A percentile compares a stretch with the other conserved stretches of the same genome.
These are phyloP conservation scores for Lagenorhynchus albirostris DNA, from an alignment of 2,113 vertebrate species.

Conservation along the genomic window DNA sequence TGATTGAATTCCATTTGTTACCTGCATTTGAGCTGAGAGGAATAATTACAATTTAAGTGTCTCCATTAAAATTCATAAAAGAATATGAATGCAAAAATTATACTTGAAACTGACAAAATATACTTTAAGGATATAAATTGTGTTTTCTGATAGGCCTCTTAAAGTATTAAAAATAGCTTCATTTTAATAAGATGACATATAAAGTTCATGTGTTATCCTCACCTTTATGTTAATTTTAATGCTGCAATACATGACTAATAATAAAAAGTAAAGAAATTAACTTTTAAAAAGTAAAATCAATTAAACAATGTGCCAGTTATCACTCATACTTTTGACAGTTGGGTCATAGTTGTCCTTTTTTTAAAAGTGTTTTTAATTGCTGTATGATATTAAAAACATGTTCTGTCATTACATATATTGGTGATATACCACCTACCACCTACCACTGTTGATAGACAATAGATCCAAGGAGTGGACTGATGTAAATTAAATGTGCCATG, in stretches of 20 bases:
- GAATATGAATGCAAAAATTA: conserved; percentile 99
- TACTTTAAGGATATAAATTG: conserved; percentile 96
- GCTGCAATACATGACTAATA: conserved; percentile 82
- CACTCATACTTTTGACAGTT: conserved; percentile 66
- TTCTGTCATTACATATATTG: neutral
- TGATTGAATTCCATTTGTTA: conserved; percentile 99
- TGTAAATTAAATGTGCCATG: neutral
- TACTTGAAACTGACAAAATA: conserved; percentile 99
- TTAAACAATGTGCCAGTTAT: conserved; percentile 77
- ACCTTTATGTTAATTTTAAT: conserved; percentile 86
- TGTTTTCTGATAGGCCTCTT: conserved; percentile 92
- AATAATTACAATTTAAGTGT: conserved; percentile 99
- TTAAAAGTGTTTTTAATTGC: conserved; percentile 36
- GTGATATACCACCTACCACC: neutral
- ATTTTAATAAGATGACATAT: conserved; percentile 87
- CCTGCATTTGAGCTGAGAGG: conserved; percentile 99
- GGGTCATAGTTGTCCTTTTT: conserved; percentile 63
- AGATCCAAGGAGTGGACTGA: neutral
- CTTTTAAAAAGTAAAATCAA: conserved; percentile 83
- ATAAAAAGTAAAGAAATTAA: conserved; percentile 87
- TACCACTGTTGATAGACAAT: neutral
- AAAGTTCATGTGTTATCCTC: conserved; percentile 85
- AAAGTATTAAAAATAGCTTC: conserved; percentile 90
- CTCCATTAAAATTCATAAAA: conserved; percentile 99
- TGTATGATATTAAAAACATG: conserved; percentile 14